Percentiles rank a stretch among this genome's conserved stretches.
Evolutionary conservation across 2,797 vertebrate genomes (phyloP).

Genomic region (Pelochelys cantorii): DNA sequence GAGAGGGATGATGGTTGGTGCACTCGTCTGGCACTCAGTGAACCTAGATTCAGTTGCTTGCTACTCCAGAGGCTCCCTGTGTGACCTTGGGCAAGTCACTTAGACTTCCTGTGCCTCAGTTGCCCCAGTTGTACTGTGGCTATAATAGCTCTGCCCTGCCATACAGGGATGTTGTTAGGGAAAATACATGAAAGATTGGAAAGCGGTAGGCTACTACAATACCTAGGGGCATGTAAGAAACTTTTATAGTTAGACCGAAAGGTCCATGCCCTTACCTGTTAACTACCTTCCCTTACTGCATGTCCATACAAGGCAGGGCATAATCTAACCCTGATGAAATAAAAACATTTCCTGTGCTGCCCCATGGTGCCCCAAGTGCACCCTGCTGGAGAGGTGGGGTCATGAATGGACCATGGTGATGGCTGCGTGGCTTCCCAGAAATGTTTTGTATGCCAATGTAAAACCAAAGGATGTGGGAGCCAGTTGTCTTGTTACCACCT

Average conservation of each 20-base stretch:
- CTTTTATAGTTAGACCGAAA: background rate
- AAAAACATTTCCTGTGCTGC: background rate
- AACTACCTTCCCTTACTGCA: background rate
- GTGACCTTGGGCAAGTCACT: background rate
- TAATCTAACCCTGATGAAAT: background rate
- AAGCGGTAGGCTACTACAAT: rapidly evolving
- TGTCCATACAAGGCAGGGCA: background rate
- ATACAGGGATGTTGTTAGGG: too few relatives aligned
- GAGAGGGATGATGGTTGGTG: background rate
- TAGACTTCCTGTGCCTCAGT: background rate
- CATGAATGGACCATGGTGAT: background rate
- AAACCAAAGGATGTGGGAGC: conserved; percentile 22
- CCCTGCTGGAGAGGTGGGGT: background rate
- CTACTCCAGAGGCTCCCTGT: background rate
- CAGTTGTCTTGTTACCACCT: background rate
- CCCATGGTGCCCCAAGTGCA: background rate
- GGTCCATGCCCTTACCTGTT: background rate
- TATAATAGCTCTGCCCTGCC: background rate
- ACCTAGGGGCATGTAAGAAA: background rate
- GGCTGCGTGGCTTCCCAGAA: background rate
- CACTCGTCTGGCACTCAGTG: background rate
- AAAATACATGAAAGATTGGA: background rate
- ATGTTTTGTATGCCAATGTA: background rate
- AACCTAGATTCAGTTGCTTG: background rate
- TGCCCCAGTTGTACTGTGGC: rapidly evolving